Conservation (phyloP, 1,140 invertebrate genomes). For the Diploscapter pachys region DNA sequence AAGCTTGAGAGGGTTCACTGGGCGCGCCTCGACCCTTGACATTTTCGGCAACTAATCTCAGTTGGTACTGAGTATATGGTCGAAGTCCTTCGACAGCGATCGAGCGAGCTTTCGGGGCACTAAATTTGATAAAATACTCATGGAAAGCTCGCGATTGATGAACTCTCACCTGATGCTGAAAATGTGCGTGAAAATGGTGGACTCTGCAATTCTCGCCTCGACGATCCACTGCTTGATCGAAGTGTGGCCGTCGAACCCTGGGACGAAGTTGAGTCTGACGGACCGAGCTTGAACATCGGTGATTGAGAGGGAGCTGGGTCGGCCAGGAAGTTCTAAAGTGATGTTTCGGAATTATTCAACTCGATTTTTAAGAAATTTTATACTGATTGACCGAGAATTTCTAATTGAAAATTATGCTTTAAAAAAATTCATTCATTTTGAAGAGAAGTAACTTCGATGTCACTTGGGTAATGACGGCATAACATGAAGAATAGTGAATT, state of each 20-base stretch:
- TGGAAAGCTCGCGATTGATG: constrained; percentile 6
- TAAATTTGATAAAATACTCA: constrained; percentile 26
- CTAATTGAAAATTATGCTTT: no score
- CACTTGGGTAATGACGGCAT: no score
- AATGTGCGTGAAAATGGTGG: constrained; percentile 40
- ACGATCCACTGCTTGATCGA: constrained; percentile 96
- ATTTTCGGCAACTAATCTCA: constrained; percentile 87
- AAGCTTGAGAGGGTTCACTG: constrained; percentile 72
- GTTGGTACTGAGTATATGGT: constrained; percentile 82
- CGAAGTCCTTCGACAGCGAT: constrained; percentile 68
- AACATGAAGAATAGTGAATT: no score
- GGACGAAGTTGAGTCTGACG: constrained; percentile 90
- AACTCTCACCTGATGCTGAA: constrained; percentile 67
- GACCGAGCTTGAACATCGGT: constrained; percentile 92
- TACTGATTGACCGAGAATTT: no score
- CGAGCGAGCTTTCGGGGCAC: constrained; percentile 46
- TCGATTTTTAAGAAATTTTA: no score
- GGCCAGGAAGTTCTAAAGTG: constrained; percentile 75
- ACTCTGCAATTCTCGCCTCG: constrained; percentile 64
- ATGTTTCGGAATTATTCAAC: no score
- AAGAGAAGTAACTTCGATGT: no score
- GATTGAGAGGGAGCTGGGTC: constrained; percentile 81
- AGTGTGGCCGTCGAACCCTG: constrained; percentile 95
- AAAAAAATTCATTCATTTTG: no score
- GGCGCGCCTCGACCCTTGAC: constrained; percentile 84